A percentile compares a stretch with the other conserved stretches of the same genome.
Evolutionary conservation across 2,797 vertebrate genomes (phyloP).

Genomic region (Thaleichthys pacificus): DNA sequence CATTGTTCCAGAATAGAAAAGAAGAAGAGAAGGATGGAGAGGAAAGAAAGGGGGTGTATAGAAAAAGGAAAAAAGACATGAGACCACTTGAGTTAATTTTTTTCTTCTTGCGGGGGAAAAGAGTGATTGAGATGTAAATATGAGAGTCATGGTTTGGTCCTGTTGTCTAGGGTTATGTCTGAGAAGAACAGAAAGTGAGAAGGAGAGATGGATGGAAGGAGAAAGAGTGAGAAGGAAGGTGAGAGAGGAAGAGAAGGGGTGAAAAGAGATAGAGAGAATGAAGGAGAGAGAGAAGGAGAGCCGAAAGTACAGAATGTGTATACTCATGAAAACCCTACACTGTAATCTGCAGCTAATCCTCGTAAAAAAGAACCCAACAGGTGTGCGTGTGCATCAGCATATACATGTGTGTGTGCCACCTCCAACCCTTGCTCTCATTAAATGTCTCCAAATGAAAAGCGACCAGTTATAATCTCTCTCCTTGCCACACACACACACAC

Average conservation of each 20-base stretch:
- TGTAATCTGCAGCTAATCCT: conserved; percentile 70
- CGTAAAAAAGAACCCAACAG: conserved; percentile 63
- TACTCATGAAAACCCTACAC: conserved; percentile 59
- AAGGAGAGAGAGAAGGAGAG: conserved; percentile 37
- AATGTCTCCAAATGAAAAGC: conserved; percentile 1
- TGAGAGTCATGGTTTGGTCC: conserved; percentile 41
- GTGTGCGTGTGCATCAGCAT: conserved; percentile 18
- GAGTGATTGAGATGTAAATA: conserved; percentile 73
- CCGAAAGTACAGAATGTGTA: conserved; percentile 39
- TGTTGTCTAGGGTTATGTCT: conserved; percentile 16
- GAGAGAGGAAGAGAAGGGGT: conserved; percentile 23
- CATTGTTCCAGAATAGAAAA: conserved; percentile 28
- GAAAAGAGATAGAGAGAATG: conserved; percentile 39
- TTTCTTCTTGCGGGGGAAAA: conserved; percentile 50
- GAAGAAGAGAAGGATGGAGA: conserved; percentile 40
- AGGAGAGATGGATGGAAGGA: conserved; percentile 18
- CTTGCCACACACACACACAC: neutral
- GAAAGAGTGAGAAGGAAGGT: conserved; percentile 38
- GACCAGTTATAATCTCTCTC: neutral
- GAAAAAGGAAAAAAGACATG: conserved; percentile 51
- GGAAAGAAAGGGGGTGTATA: neutral
- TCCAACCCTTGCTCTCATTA: conserved; percentile 1
- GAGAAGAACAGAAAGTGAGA: conserved; percentile 35
- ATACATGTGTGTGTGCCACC: conserved; percentile 1
- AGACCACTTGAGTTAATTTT: conserved; percentile 66